Conservation (phyloP, 35 echinoderm and acorn worm genomes). For the Eucidaris tribuloides region DNA sequence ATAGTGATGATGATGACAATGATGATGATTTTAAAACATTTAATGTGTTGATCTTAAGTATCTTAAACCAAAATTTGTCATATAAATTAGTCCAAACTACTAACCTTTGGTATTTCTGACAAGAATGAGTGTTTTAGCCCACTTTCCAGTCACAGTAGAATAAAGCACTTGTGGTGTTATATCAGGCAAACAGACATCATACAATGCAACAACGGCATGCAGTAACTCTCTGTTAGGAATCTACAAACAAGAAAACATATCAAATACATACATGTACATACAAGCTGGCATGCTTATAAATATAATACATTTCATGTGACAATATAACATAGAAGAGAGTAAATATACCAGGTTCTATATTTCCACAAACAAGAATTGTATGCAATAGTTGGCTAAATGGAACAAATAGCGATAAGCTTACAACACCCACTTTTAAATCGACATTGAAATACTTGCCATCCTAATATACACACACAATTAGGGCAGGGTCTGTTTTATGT, state of each 20-base stretch:
- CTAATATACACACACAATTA: too few relatives aligned
- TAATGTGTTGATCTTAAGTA: not conserved
- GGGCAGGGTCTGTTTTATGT: too few relatives aligned
- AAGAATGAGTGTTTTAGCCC: conserved; percentile 70
- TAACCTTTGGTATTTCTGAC: conserved; percentile 73
- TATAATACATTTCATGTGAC: not conserved
- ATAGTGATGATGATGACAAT: not conserved
- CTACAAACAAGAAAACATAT: conserved; percentile 19
- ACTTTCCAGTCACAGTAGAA: conserved; percentile 88
- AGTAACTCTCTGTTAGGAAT: conserved; percentile 82
- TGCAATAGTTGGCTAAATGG: not conserved
- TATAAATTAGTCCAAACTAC: not conserved
- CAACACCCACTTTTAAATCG: not conserved
- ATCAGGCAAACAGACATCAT: conserved; percentile 89
- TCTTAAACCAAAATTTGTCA: not conserved
- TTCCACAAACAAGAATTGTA: not conserved
- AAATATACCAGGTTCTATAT: not conserved
- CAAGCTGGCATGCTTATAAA: not conserved
- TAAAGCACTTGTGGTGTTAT: conserved; percentile 96
- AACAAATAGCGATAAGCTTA: not conserved
- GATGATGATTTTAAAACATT: not conserved
- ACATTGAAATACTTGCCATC: too few relatives aligned
- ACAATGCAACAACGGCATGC: conserved; percentile 81
- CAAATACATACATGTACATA: not conserved
- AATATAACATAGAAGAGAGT: too few relatives aligned